Evolutionary conservation across 2,888 invertebrate species (phyloP), one percentile per base, ranked within the genome.

Genomic region (Balanococcus diminutus): DNA sequence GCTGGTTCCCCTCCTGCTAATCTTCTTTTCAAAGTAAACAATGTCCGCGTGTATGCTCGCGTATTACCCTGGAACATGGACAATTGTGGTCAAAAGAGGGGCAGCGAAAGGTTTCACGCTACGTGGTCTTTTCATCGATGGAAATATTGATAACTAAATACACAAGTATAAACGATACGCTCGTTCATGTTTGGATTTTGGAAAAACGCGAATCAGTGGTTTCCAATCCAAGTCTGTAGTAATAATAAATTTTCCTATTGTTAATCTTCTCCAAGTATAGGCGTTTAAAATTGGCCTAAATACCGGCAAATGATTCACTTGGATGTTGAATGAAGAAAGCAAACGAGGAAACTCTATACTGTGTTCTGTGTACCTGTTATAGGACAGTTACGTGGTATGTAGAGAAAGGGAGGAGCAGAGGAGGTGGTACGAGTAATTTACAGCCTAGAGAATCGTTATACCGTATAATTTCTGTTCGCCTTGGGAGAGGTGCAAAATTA

Each of bases 401-500:
- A 46, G 22, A 56, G 22, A 9, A 56, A 1, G 11, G 56, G 22
- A 0, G 56, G 22, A 8, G 56, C n/a, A 22, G 22, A 6, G 56
- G 56, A 14, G 56, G 22, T 56, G 22, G 56, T 56, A 22, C 19
- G 56, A 56, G 56, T 56, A 79, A 79, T 79, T 79, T 79, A 79
- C 36, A 36, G 36, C 75, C 75, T 36, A 25, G 36, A 79, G 75
- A 79, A 36, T 28, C 75, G 32, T 36, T 79, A 36, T 56, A 56
- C 19, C 56, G 56, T 56, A 56, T 79, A 36, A 79, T 79, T 79
- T 79, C 31, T 36, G 36, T 32, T 79, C 31, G 75, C 75, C 75
- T 32, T 32, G 36, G 36, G 75, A 36, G 32, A 79, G 75, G 75
- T 79, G 75, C 22, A 79, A 79, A 79, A 79, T 79, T 79, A 79